Evolutionary conservation across 2,888 invertebrate species (phyloP).

Genomic region (Troilus luridus): DNA sequence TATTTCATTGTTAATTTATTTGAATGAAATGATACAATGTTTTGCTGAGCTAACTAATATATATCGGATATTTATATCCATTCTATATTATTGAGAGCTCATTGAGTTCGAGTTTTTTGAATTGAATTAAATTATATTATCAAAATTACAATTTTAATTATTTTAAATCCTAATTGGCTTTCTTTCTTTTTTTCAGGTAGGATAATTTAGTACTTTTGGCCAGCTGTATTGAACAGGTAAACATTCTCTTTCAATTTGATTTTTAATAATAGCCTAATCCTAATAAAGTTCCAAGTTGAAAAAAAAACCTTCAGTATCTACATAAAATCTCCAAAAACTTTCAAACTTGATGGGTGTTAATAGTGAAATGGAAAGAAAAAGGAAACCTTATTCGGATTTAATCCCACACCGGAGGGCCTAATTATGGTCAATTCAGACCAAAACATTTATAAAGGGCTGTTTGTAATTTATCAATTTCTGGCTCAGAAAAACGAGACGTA

Average conservation of each 20-base stretch:
- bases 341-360: not conserved
- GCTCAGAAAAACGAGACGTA: not conserved
- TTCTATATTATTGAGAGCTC: not conserved
- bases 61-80: too few species aligned
- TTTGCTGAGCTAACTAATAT: too few species aligned
- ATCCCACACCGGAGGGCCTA: not conserved
- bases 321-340: not conserved
- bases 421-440: not conserved
- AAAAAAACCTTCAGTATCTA: not conserved
- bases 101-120: not conserved
- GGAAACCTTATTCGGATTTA: not conserved
- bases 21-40: too few species aligned
- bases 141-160: too few species aligned
- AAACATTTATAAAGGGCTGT: not conserved
- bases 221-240: not conserved
- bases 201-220: not conserved
- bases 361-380: not conserved
- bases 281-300: not conserved
- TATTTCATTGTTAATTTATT: too few species aligned
- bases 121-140: too few species aligned
- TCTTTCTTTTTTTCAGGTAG: not conserved
- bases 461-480: not conserved
- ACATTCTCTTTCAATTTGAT: not conserved
- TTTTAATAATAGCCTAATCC: not conserved
- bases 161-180: not conserved